phyloP scores from a whole-genome alignment of 2,888 invertebrate genomes.

The Perizoma flavofasciatum region DNA sequence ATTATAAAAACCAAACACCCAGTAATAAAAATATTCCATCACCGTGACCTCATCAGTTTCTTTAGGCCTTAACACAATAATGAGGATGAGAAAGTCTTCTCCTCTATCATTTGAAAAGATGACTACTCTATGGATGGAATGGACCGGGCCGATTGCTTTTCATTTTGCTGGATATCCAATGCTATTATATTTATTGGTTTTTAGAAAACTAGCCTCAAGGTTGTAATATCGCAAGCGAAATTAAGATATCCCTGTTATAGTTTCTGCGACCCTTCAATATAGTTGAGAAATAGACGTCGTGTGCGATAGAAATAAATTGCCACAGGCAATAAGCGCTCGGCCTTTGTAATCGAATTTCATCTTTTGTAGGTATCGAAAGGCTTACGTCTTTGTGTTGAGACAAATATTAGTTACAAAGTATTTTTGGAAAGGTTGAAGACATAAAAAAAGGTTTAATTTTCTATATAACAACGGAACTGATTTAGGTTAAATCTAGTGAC shows the following conservation, averaged over 20 bases:
- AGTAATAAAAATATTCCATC: no score
- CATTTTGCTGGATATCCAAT: conserved; percentile 62
- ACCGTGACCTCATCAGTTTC: no score
- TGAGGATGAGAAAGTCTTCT: no score
- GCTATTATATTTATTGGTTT: conserved; percentile 75
- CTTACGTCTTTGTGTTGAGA: no score
- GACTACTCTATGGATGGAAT: conserved; percentile 35
- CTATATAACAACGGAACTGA: no score
- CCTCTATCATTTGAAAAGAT: no score
- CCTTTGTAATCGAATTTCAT: conserved; percentile 4
- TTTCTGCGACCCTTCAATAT: conserved; percentile 31
- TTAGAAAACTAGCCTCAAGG: conserved; percentile 65
- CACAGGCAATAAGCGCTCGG: conserved; percentile 11
- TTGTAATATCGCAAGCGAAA: conserved; percentile 57
- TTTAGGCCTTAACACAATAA: no score
- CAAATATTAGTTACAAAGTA: no score
- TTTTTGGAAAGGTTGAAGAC: no score
- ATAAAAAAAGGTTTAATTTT: no score
- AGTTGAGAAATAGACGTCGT: conserved; percentile 24
- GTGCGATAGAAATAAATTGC: conserved; percentile 21
- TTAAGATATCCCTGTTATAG: conserved; percentile 49
- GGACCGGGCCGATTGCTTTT: conserved; percentile 61
- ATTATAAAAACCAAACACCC: no score
- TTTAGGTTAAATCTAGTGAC: no score
- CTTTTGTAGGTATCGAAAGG: background rate